Evolutionary conservation across 1,140 invertebrate species (phyloP).

Genomic region (Aphidius ervi): DNA sequence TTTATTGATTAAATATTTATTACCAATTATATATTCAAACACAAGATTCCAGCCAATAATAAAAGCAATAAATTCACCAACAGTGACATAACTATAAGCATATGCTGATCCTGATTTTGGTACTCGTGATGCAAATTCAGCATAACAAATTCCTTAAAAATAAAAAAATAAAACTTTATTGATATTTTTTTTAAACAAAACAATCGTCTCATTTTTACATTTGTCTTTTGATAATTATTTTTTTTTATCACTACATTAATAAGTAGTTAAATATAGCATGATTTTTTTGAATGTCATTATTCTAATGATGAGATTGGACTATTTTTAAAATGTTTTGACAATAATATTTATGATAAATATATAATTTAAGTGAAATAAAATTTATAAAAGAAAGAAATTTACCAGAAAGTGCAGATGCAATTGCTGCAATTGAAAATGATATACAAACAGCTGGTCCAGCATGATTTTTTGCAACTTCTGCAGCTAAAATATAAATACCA

Average conservation of each 20-base stretch:
- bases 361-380: not conserved
- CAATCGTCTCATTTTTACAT: not conserved
- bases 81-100: slow-evolving; percentile 75
- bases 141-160: slow-evolving; percentile 70
- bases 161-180: too few relatives aligned
- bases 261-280: not conserved
- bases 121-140: slow-evolving; percentile 83
- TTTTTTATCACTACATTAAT: too few relatives aligned
- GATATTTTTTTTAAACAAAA: slow-evolving; percentile 42
- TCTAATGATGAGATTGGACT: too few relatives aligned
- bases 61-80: slow-evolving; percentile 78
- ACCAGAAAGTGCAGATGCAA: slow-evolving; percentile 85
- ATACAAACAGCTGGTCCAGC: slow-evolving; percentile 84
- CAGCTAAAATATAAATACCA: slow-evolving; percentile 90
- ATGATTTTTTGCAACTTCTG: slow-evolving; percentile 76
- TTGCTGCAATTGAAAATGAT: slow-evolving; percentile 83
- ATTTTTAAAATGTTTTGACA: not conserved
- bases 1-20: slow-evolving; percentile 17
- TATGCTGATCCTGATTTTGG: slow-evolving; percentile 85
- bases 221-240: not conserved
- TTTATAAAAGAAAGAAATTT: not conserved
- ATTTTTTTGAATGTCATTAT: too few relatives aligned
- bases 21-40: slow-evolving; percentile 86
- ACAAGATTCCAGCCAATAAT: slow-evolving; percentile 87
- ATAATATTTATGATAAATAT: not conserved